A percentile compares a stretch with the other conserved stretches of the same genome.
Conservation (phyloP, 2,888 invertebrate genomes). For the Oxycera nigricornis region DNA sequence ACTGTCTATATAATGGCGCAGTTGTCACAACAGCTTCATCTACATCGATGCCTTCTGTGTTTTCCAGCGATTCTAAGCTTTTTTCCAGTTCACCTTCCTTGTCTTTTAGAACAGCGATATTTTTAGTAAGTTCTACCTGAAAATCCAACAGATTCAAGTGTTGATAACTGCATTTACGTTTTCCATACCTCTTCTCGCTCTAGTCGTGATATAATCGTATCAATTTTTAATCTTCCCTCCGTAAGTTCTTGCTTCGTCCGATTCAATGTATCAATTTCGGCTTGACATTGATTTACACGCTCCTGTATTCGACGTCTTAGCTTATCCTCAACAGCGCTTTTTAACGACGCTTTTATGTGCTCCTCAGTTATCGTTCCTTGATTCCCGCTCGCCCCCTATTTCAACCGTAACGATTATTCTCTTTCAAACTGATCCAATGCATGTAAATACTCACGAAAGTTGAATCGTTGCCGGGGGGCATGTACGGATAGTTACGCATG, state of each 20-base stretch:
- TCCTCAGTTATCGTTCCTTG: conserved; percentile 92
- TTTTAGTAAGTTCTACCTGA: conserved; percentile 81
- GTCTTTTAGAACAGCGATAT: conserved; percentile 81
- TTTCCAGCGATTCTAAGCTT: conserved; percentile 77
- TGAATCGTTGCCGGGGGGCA: conserved; percentile 52
- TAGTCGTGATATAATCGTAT: conserved; percentile 77
- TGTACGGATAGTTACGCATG: conserved; percentile 58
- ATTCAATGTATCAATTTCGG: conserved; percentile 87
- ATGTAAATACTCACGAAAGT: conserved; percentile 40
- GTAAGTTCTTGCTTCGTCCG: conserved; percentile 86
- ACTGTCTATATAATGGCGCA: conserved; percentile 95
- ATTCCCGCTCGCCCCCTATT: conserved; percentile 57
- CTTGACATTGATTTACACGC: conserved; percentile 88
- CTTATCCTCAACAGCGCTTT: conserved; percentile 96
- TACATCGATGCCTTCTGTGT: conserved; percentile 84
- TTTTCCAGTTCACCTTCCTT: conserved; percentile 87
- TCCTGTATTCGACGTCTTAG: conserved; percentile 85
- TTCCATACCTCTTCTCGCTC: conserved; percentile 71
- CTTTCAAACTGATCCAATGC: not conserved
- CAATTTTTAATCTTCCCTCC: conserved; percentile 82
- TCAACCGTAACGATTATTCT: not conserved
- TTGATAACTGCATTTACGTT: not conserved
- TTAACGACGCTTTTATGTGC: conserved; percentile 90
- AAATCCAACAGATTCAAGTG: conserved; percentile 40
- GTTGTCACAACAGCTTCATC: conserved; percentile 97